These are phyloP conservation scores for Ptilorrhoa leucosticta DNA, from an alignment of 2,113 vertebrate genomes.

Conservation along the genomic window DNA sequence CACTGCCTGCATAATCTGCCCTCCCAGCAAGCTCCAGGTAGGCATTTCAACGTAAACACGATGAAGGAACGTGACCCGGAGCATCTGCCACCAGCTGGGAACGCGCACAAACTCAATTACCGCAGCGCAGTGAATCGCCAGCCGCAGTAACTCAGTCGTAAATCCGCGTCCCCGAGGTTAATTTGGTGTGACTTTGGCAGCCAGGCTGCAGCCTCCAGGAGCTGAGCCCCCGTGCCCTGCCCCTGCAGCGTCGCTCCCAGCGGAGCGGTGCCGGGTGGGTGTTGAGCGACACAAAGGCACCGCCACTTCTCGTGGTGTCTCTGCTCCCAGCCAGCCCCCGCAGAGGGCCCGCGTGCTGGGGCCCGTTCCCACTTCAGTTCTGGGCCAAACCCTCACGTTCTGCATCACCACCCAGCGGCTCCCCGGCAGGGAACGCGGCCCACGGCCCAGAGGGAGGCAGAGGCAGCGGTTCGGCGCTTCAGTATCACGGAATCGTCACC, in stretches of 20 bases:
- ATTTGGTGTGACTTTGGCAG: background rate
- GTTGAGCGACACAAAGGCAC: background rate
- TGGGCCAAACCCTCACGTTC: background rate
- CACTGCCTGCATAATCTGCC: background rate
- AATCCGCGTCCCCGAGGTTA: background rate
- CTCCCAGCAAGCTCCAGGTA: background rate
- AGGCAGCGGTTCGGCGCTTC: background rate
- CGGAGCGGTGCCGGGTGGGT: background rate
- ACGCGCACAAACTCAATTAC: background rate
- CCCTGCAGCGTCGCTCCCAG: background rate
- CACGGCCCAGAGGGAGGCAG: background rate
- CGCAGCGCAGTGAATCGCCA: background rate
- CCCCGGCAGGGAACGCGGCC: background rate
- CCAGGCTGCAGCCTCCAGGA: background rate
- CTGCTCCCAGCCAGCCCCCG: background rate
- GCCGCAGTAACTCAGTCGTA: background rate
- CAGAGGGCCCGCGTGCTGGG: background rate
- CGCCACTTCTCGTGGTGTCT: background rate
- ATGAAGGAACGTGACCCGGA: background rate
- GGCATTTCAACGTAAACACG: background rate
- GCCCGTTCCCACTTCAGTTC: background rate
- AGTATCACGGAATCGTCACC: rapidly evolving
- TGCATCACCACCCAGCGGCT: background rate
- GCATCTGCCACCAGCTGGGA: background rate
- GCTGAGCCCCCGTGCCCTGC: background rate